phyloP scores from a whole-genome alignment of 2,888 invertebrate species.

The Neria commutata region DNA sequence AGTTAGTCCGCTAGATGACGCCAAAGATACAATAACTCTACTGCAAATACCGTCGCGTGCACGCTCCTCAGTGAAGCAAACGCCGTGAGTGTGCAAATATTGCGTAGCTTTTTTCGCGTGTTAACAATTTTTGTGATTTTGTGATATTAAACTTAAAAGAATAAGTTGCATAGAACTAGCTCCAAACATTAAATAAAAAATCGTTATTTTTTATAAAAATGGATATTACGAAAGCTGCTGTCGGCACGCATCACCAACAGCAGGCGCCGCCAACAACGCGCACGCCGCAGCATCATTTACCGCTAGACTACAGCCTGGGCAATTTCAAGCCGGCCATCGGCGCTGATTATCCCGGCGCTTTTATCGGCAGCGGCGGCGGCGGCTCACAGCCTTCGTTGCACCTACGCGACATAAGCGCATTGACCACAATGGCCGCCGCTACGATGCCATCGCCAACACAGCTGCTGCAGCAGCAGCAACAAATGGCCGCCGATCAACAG shows the following conservation, averaged over 20 bases:
- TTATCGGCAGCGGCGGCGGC: conserved; percentile 46
- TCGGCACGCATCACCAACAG: conserved; percentile 35
- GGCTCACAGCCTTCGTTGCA: conserved; percentile 48
- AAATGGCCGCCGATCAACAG: conserved; percentile 26
- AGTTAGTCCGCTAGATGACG: conserved; percentile 58
- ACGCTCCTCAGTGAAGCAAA: background rate
- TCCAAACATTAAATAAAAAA: conserved; percentile 11
- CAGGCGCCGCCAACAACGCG: background rate
- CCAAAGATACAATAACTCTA: conserved; percentile 42
- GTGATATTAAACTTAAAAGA: conserved; percentile 20
- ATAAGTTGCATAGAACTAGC: conserved; percentile 2
- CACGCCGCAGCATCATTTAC: conserved; percentile 50
- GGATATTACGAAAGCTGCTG: conserved; percentile 48
- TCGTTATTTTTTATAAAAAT: conserved; percentile 31
- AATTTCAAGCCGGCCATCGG: conserved; percentile 57
- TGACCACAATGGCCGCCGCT: conserved; percentile 50
- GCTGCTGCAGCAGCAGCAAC: conserved; percentile 45
- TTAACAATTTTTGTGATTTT: conserved; percentile 13
- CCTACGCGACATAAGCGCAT: conserved; percentile 53
- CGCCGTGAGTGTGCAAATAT: background rate
- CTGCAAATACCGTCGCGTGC: conserved; percentile 31
- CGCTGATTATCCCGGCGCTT: conserved; percentile 53
- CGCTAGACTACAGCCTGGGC: conserved; percentile 58
- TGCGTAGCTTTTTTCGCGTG: conserved; percentile 14
- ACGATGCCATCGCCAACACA: conserved; percentile 52